Conservation (phyloP, 2,797 vertebrate species). For the Typhlichthys eigenmanni region DNA sequence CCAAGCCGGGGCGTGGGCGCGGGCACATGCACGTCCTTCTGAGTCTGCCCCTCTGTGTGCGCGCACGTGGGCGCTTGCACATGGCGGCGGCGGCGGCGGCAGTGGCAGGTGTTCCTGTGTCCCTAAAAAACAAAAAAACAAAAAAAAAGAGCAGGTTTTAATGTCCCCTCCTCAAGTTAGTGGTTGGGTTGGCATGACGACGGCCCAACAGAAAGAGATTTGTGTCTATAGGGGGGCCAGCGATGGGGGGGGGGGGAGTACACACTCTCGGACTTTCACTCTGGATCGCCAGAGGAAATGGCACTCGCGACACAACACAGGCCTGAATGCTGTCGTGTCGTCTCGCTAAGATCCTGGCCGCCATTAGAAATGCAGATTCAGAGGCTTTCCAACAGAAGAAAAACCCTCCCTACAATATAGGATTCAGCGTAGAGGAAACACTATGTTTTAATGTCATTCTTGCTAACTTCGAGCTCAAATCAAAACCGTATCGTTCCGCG, state of each 20-base stretch:
- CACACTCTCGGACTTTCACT: slow-evolving; percentile 58
- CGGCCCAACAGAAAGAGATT: slow-evolving; percentile 83
- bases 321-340: slow-evolving; percentile 54
- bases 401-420: slow-evolving; percentile 33
- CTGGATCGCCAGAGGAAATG: slow-evolving; percentile 53
- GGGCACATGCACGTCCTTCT: neutral
- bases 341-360: slow-evolving; percentile 39
- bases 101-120: slow-evolving; percentile 83
- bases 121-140: slow-evolving; percentile 47
- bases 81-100: slow-evolving; percentile 63
- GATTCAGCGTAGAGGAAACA: slow-evolving; percentile 24
- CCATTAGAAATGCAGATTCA: slow-evolving; percentile 39
- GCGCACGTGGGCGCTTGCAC: slow-evolving; percentile 55
- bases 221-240: slow-evolving; percentile 79
- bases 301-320: slow-evolving; percentile 64
- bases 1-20: slow-evolving; percentile 14
- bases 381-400: neutral
- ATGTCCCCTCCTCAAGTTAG: slow-evolving; percentile 83
- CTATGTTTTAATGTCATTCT: neutral
- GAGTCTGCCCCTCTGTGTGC: neutral
- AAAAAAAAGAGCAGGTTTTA: slow-evolving; percentile 78
- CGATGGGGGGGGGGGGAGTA: slow-evolving; percentile 62
- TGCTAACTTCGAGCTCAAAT: too few species aligned
- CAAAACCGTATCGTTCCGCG: too few species aligned
- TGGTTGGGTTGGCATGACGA: slow-evolving; percentile 81